Conservation (phyloP, 92 coral and sea anemone genomes). For the Metridium senile region DNA sequence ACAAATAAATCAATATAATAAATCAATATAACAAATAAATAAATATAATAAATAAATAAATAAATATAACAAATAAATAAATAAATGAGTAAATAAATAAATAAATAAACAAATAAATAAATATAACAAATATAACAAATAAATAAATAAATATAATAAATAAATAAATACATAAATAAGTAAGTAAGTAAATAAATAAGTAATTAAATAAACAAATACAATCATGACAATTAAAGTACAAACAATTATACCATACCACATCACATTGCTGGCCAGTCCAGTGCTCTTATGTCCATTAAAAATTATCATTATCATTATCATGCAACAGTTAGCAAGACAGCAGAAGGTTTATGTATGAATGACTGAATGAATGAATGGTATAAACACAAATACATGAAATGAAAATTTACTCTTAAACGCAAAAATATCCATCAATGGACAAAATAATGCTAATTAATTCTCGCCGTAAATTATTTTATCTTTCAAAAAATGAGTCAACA, state of each 20-base stretch:
- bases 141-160: background rate
- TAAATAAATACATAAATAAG: background rate
- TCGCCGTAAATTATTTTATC: too few relatives aligned
- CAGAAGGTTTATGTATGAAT: background rate
- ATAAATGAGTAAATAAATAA: too few relatives aligned
- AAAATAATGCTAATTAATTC: too few relatives aligned
- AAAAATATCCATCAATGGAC: too few relatives aligned
- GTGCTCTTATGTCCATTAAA: background rate
- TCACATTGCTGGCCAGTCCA: conserved; percentile 1
- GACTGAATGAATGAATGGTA: background rate
- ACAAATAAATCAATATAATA: too few relatives aligned
- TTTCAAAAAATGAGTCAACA: too few relatives aligned
- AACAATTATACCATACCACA: background rate
- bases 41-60: background rate
- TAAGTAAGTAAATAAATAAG: too few relatives aligned
- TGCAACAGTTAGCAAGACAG: background rate
- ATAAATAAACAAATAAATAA: too few relatives aligned
- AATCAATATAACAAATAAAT: background rate
- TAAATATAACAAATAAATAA: too few relatives aligned
- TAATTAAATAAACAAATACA: too few relatives aligned
- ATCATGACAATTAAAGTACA: background rate
- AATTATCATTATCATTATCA: background rate
- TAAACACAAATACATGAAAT: background rate
- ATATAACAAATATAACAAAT: too few relatives aligned
- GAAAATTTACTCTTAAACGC: too few relatives aligned